Evolutionary conservation across 2,797 vertebrate species (phyloP), one percentile per base, ranked within the genome.

Genomic region (Lacerta agilis): DNA sequence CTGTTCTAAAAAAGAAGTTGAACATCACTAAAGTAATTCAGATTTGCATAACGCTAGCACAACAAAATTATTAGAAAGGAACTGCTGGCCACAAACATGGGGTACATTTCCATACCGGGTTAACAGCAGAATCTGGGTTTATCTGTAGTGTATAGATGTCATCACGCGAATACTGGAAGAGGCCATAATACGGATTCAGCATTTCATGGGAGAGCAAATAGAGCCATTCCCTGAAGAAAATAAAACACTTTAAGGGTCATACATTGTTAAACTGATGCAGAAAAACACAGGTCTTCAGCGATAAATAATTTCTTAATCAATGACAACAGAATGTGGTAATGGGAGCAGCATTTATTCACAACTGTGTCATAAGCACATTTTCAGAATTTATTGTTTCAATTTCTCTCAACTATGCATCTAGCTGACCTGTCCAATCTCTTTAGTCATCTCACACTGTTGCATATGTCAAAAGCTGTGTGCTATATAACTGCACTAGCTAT

Each of bases 101-200:
- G 9, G 8, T 36, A 0, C 0, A 69, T 38, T 81, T 81, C 79
- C 96, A 90, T 97, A 99, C 98, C 92, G 99, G 99, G 95, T 99
- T 99, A 94, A 99, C 98, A 0, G 98, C 98, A 43, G 99, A 99
- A 96, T 99, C 98, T 0, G 99, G 99, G 96, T 99, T 99, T 92
- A 99, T 99, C 91, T 99, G 98, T 95, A 99, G 96, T 0, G 99
- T 99, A 92, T 99, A 99, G 96, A 99, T 99, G 90, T 99, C 98
- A 88, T 99, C 98, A 15, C 98, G 98, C 55, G 99, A 99, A 93
- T 99, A 99, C 91, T 99, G 99, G 97, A 99, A 99, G 88, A 99
- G 98, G 85, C 99, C 99, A 11, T 99, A 99, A 93, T 99, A 99
- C 0, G 99, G 99, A 96, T 99, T 99, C 96, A 99, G 55, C 99